Conservation (phyloP, 2,888 invertebrate genomes). For the Liodrosophila aerea region DNA sequence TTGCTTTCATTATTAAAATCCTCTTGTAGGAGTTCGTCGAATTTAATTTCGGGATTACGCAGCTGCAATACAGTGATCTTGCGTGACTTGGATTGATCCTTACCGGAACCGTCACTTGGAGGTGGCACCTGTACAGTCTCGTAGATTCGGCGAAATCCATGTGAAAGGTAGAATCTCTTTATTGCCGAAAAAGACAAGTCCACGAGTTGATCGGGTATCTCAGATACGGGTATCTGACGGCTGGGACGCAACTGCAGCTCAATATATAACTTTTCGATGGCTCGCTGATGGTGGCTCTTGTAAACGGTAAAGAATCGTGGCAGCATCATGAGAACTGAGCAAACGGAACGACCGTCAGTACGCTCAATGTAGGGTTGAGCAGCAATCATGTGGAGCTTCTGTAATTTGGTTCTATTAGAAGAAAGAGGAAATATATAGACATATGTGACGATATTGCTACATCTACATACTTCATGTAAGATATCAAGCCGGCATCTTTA, state of each 20-base stretch:
- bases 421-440: too few species aligned
- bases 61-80: conserved; percentile 84
- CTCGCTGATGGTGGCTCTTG: conserved; percentile 83
- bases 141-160: conserved; percentile 84
- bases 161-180: conserved; percentile 70
- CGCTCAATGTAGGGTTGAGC: conserved; percentile 85
- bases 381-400: conserved; percentile 84
- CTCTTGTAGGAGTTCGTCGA: conserved; percentile 82
- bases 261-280: conserved; percentile 76
- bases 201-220: conserved; percentile 41
- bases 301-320: conserved; percentile 86
- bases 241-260: conserved; percentile 74
- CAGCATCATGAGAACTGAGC: conserved; percentile 85
- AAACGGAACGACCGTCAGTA: conserved; percentile 81
- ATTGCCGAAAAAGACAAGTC: conserved; percentile 49
- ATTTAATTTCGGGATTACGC: conserved; percentile 84
- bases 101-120: neutral
- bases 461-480: conserved; percentile 76
- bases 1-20: conserved; percentile 75
- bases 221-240: conserved; percentile 24
- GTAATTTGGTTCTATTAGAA: conserved; percentile 84
- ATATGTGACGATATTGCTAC: too few species aligned
- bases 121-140: conserved; percentile 79
- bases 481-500: conserved; percentile 85
- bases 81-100: conserved; percentile 62